Evolutionary conservation across 2,888 invertebrate genomes (phyloP).

Genomic region (Apamea monoglypha): DNA sequence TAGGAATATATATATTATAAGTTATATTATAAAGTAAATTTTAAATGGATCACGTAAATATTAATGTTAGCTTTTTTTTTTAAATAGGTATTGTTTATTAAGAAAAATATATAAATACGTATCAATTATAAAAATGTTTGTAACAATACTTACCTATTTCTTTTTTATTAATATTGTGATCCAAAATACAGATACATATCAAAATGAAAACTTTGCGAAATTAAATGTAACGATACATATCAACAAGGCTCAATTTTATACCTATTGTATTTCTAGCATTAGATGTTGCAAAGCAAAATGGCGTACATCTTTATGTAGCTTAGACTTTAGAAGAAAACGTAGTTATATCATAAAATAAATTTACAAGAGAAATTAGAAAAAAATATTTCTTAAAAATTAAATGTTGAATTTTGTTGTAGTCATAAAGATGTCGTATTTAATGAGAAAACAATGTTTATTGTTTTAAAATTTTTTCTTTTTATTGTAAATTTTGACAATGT

Average conservation of each 20-base stretch:
- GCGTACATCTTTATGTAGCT: conserved; percentile 84
- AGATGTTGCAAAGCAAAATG: conserved; percentile 87
- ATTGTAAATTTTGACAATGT: conserved; percentile 63
- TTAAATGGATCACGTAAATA: conserved; percentile 37
- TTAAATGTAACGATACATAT: conserved; percentile 87
- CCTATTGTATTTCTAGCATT: conserved; percentile 87
- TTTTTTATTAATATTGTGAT: conserved; percentile 49
- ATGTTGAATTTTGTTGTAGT: conserved; percentile 72
- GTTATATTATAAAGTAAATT: conserved; percentile 1
- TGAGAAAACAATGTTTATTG: conserved; percentile 8
- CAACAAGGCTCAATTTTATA: conserved; percentile 90
- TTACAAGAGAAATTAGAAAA: conserved; percentile 71
- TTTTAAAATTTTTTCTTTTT: conserved; percentile 42
- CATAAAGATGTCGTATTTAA: conserved; percentile 45
- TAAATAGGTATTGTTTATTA: background rate
- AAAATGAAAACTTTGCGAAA: conserved; percentile 71
- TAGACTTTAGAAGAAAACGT: conserved; percentile 78
- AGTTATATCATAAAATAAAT: conserved; percentile 74
- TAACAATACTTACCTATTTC: conserved; percentile 10
- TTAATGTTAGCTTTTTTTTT: background rate
- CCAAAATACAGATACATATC: conserved; percentile 64
- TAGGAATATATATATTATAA: background rate
- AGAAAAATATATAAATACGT: background rate
- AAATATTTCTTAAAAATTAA: conserved; percentile 69
- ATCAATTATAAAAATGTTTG: conserved; percentile 8